phyloP scores from a whole-genome alignment of 2,113 vertebrate species.

The Ictidomys tridecemlineatus region DNA sequence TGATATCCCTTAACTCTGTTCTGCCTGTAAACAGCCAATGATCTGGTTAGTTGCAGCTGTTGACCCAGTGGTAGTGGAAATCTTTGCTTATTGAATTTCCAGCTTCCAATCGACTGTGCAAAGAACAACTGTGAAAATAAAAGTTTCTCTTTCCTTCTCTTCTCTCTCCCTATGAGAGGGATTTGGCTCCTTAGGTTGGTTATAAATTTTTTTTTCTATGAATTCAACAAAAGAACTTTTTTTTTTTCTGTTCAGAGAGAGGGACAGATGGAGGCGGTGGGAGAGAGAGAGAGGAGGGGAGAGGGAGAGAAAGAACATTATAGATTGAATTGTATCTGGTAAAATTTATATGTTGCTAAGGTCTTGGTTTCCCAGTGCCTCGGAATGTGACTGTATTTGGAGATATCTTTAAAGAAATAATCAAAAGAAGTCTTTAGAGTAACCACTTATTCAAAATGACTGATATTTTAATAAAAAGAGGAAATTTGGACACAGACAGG shows the following conservation, averaged over 20 bases:
- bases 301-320: neutral
- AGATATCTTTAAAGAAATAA: neutral
- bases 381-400: neutral
- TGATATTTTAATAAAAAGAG: neutral
- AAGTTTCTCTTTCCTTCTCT: neutral
- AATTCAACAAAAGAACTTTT: neutral
- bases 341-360: neutral
- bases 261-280: too few species aligned
- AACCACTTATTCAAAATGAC: neutral
- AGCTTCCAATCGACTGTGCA: constrained; percentile 59
- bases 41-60: constrained; percentile 58
- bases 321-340: neutral
- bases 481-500: neutral
- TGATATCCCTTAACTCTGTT: constrained; percentile 22
- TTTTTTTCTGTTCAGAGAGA: neutral
- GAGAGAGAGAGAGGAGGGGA: too few species aligned
- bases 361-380: neutral
- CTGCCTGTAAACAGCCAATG: constrained; percentile 67
- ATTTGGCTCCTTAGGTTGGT: neutral
- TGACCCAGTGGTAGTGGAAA: constrained; percentile 43
- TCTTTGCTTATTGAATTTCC: constrained; percentile 70
- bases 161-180: neutral
- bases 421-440: neutral
- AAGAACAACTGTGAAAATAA: constrained; percentile 54
- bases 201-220: neutral